Evolutionary conservation across 2,797 vertebrate genomes (phyloP).

Genomic region (Pangasius sanitwongsei): DNA sequence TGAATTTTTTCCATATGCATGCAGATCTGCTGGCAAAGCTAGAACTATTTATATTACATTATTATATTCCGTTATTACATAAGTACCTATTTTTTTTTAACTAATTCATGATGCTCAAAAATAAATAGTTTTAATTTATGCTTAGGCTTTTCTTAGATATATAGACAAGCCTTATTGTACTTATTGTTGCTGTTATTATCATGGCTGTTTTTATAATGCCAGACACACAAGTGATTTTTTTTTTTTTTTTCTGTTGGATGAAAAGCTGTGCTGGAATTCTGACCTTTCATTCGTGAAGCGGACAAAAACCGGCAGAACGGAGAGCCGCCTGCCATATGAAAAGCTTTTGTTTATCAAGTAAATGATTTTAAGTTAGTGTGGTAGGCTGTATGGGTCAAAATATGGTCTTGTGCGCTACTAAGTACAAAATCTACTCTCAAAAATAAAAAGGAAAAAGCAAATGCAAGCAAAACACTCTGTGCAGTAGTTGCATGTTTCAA

Average conservation of each 20-base stretch:
- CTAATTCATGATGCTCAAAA: not conserved
- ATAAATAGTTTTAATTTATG: not conserved
- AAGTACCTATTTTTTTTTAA: not conserved
- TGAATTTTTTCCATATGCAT: too few species aligned
- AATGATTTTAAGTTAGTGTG: conserved; percentile 4
- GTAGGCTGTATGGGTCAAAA: conserved; percentile 6
- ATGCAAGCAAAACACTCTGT: not conserved
- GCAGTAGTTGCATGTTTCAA: not conserved
- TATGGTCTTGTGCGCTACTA: not conserved
- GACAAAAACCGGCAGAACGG: not conserved
- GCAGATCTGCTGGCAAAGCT: too few species aligned
- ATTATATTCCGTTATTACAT: not conserved
- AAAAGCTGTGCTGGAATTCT: conserved; percentile 16
- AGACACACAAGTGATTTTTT: not conserved
- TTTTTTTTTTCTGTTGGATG: not conserved
- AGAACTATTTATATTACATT: not conserved
- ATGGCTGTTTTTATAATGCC: not conserved
- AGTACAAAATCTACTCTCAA: not conserved
- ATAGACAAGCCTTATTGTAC: not conserved
- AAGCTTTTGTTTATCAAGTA: conserved; percentile 11
- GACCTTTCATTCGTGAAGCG: not conserved
- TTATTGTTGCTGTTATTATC: not conserved
- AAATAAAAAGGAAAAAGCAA: not conserved
- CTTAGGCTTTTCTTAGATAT: not conserved
- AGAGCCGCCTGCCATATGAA: not conserved